These are phyloP conservation scores for Silurus glanis DNA, from an alignment of 2,113 vertebrate species.

Conservation along the genomic window DNA sequence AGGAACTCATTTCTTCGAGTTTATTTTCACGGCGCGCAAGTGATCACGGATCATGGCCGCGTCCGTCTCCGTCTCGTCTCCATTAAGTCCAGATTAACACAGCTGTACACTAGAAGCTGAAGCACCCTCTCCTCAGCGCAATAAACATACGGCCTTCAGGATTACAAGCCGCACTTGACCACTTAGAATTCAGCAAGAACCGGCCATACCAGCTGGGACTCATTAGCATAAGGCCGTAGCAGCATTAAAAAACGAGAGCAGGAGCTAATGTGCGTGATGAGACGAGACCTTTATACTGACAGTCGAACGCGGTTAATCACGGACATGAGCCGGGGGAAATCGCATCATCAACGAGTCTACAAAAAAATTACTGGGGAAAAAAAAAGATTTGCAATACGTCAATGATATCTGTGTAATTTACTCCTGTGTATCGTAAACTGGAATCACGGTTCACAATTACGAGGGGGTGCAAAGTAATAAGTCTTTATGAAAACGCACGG, in stretches of 20 bases:
- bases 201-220: conserved; percentile 93
- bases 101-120: conserved; percentile 91
- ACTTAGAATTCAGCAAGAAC: conserved; percentile 92
- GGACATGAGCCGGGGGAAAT: conserved; percentile 4
- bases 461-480: neutral
- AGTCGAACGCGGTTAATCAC: conserved; percentile 7
- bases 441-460: neutral
- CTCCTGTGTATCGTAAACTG: neutral
- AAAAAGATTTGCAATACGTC: neutral
- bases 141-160: conserved; percentile 87
- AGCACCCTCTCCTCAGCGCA: conserved; percentile 82
- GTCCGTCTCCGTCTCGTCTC: conserved; percentile 73
- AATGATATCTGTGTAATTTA: neutral
- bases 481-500: conserved; percentile 19
- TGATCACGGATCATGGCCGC: conserved; percentile 77
- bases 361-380: neutral
- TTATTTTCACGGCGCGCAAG: conserved; percentile 69
- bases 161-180: conserved; percentile 97
- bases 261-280: conserved; percentile 18
- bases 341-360: neutral
- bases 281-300: neutral
- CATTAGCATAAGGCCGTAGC: conserved; percentile 75
- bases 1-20: conserved; percentile 68
- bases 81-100: conserved; percentile 98
- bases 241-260: conserved; percentile 48